phyloP scores from a whole-genome alignment of 1,140 invertebrate species.

The Heliconius congener region DNA sequence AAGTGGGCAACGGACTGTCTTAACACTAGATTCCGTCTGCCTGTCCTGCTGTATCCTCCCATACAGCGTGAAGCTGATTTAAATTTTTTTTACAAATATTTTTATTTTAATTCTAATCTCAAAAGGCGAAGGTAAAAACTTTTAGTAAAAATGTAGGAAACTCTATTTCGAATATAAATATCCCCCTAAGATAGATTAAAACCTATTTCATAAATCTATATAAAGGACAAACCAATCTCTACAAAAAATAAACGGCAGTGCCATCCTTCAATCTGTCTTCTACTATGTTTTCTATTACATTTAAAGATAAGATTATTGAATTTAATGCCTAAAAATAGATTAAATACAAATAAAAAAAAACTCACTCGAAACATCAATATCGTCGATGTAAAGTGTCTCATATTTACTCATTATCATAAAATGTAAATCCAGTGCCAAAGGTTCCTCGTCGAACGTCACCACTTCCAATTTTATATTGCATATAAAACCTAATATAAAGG shows the following conservation, averaged over 20 bases:
- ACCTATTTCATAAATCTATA: no score
- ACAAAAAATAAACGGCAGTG: no score
- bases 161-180: no score
- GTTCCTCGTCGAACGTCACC: slow-evolving; percentile 55
- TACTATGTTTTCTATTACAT: neutral
- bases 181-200: neutral
- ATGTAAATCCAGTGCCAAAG: slow-evolving; percentile 63
- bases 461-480: slow-evolving; percentile 72
- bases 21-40: no score
- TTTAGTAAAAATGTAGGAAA: no score
- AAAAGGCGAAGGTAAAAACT: no score
- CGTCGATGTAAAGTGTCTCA: slow-evolving; percentile 68
- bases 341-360: slow-evolving; percentile 12
- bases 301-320: neutral
- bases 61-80: no score
- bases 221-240: neutral
- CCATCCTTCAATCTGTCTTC: neutral
- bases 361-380: slow-evolving; percentile 68
- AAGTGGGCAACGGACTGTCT: no score
- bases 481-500: slow-evolving; percentile 56
- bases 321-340: neutral
- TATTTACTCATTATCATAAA: slow-evolving; percentile 67
- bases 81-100: no score
- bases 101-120: no score
- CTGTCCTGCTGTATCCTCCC: no score